Percentiles rank a stretch among this genome's conserved stretches.
Conservation (phyloP, 1,140 invertebrate species). For the Ericerus pela region DNA sequence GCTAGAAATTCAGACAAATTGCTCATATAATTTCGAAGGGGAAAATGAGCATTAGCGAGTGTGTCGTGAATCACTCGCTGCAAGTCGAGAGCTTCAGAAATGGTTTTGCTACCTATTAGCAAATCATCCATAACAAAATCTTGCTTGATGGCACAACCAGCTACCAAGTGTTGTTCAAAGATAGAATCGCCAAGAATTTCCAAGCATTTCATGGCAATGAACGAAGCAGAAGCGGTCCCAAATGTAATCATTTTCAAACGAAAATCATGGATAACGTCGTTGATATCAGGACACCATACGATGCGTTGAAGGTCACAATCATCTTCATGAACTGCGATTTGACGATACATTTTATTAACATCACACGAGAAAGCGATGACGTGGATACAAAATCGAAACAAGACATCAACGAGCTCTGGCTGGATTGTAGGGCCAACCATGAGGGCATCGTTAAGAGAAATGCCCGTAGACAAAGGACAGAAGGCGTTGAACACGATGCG, state of each 20-base stretch:
- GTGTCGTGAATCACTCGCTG: not conserved
- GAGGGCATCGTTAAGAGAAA: constrained; percentile 15
- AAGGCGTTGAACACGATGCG: constrained; percentile 26
- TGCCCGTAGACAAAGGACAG: not conserved
- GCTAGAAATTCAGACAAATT: not conserved
- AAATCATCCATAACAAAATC: constrained; percentile 11
- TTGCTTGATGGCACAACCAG: not conserved
- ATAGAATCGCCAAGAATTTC: constrained; percentile 2
- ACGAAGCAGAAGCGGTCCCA: constrained; percentile 27
- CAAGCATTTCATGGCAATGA: constrained; percentile 27
- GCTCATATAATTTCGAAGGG: constrained; percentile 19
- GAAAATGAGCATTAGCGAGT: not conserved
- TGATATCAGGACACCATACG: no score
- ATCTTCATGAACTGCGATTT: constrained; percentile 22
- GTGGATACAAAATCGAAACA: constrained; percentile 21
- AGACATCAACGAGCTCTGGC: constrained; percentile 21
- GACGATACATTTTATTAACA: constrained; percentile 31
- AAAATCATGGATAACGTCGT: constrained; percentile 24
- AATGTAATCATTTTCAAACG: constrained; percentile 26
- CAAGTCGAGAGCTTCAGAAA: not conserved
- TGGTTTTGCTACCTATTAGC: not conserved
- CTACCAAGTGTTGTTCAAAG: not conserved
- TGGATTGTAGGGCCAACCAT: constrained; percentile 16
- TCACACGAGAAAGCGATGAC: constrained; percentile 24
- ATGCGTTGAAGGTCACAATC: constrained; percentile 24